phyloP scores from a whole-genome alignment of 2,888 invertebrate genomes.

The Nasonovia ribisnigri region DNA sequence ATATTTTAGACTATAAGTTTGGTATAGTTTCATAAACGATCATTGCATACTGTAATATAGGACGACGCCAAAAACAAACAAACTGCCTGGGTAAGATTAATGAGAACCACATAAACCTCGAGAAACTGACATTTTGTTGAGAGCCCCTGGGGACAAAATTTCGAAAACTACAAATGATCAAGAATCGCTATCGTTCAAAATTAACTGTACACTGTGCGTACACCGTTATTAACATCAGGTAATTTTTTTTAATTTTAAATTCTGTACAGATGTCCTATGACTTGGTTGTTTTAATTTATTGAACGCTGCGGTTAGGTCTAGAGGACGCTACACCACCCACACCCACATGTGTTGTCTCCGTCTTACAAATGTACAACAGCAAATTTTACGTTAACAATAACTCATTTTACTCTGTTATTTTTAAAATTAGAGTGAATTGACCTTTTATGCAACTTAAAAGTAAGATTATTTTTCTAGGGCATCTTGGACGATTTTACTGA shows the following conservation, averaged over 20 bases:
- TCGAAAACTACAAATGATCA: conserved; percentile 4
- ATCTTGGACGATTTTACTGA: too few species aligned
- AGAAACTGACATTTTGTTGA: conserved; percentile 21
- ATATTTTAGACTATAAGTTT: conserved; percentile 8
- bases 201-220: neutral
- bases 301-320: too few species aligned
- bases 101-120: conserved; percentile 11
- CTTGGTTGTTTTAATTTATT: too few species aligned
- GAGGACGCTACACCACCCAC: too few species aligned
- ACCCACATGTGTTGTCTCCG: too few species aligned
- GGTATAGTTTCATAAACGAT: conserved; percentile 18
- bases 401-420: too few species aligned
- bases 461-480: too few species aligned
- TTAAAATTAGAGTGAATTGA: too few species aligned
- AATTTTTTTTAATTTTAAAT: neutral
- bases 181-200: neutral
- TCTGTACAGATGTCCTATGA: neutral
- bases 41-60: neutral
- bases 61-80: conserved; percentile 9
- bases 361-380: too few species aligned
- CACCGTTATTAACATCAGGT: neutral
- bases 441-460: too few species aligned
- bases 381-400: too few species aligned
- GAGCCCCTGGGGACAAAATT: neutral
- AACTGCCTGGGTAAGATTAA: conserved; percentile 6